A percentile compares a stretch with the other conserved stretches of the same genome.
These are phyloP conservation scores for Zosterops borbonicus DNA, from an alignment of 2,113 vertebrate species.

Conservation along the genomic window DNA sequence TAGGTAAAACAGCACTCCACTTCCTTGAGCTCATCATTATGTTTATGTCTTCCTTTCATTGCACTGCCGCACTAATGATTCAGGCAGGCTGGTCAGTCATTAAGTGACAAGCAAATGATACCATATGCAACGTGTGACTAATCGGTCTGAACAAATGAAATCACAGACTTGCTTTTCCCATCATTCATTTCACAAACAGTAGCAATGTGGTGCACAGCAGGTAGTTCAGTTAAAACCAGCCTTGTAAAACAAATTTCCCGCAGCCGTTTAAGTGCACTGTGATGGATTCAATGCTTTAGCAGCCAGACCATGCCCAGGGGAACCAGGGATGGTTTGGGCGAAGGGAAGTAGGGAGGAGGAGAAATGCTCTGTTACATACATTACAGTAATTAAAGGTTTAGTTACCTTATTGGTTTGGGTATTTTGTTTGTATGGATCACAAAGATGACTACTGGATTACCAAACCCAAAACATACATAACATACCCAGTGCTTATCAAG, in stretches of 20 bases:
- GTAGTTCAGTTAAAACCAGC: slow-evolving; percentile 88
- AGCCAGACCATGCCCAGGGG: slow-evolving; percentile 53
- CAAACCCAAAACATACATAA: slow-evolving; percentile 65
- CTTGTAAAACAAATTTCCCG: slow-evolving; percentile 89
- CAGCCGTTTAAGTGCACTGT: slow-evolving; percentile 74
- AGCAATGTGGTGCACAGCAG: slow-evolving; percentile 84
- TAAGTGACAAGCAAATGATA: slow-evolving; percentile 99
- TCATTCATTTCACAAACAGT: slow-evolving; percentile 84
- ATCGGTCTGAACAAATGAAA: slow-evolving; percentile 93
- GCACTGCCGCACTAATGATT: slow-evolving; percentile 80
- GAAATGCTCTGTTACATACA: slow-evolving; percentile 67
- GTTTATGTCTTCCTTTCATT: slow-evolving; percentile 91
- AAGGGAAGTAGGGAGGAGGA: slow-evolving; percentile 61
- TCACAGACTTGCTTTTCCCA: slow-evolving; percentile 88
- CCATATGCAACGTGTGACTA: slow-evolving; percentile 85
- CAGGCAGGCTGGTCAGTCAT: slow-evolving; percentile 93
- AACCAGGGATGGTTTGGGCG: slow-evolving; percentile 45
- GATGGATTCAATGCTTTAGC: slow-evolving; percentile 47
- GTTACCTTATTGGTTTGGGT: slow-evolving; percentile 72
- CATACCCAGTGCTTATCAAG: not conserved
- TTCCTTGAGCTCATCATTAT: slow-evolving; percentile 90
- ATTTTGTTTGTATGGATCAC: slow-evolving; percentile 74
- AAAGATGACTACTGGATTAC: slow-evolving; percentile 68
- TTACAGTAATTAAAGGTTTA: slow-evolving; percentile 79
- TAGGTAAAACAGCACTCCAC: slow-evolving; percentile 84